phyloP scores from a whole-genome alignment of 2,113 vertebrate genomes.

The Trinectes maculatus region DNA sequence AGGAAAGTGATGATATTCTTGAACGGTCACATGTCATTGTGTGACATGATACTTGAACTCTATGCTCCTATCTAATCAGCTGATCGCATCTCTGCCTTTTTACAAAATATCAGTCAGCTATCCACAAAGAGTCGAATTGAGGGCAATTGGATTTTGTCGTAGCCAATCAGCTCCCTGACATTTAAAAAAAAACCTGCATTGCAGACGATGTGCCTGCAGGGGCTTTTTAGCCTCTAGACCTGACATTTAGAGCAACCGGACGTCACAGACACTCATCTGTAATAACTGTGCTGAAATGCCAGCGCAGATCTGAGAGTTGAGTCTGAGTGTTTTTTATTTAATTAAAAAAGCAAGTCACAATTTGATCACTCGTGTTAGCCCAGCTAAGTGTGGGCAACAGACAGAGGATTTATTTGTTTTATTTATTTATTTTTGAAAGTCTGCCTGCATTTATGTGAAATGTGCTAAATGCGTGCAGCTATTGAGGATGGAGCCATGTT shows the following conservation, averaged over 20 bases:
- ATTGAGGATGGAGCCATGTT: neutral
- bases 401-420: neutral
- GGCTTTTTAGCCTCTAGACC: conserved; percentile 57
- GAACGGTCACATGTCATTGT: neutral
- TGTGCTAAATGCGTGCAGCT: neutral
- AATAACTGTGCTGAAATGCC: conserved; percentile 45
- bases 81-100: conserved; percentile 7
- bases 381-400: conserved; percentile 11
- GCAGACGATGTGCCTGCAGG: conserved; percentile 20
- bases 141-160: neutral
- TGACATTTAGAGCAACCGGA: conserved; percentile 70
- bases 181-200: conserved; percentile 41
- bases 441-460: conserved; percentile 8
- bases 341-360: neutral
- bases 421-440: neutral
- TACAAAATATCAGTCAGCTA: neutral
- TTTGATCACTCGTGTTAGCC: conserved; percentile 23
- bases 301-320: conserved; percentile 23
- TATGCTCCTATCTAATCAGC: conserved; percentile 32
- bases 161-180: conserved; percentile 44
- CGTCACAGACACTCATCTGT: conserved; percentile 28
- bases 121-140: neutral
- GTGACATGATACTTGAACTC: neutral
- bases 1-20: neutral
- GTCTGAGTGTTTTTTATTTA: neutral